Percentiles rank a stretch among this genome's conserved stretches.
These are phyloP conservation scores for Toxonevra muliebris DNA, from an alignment of 2,888 invertebrate species.

Conservation along the genomic window DNA sequence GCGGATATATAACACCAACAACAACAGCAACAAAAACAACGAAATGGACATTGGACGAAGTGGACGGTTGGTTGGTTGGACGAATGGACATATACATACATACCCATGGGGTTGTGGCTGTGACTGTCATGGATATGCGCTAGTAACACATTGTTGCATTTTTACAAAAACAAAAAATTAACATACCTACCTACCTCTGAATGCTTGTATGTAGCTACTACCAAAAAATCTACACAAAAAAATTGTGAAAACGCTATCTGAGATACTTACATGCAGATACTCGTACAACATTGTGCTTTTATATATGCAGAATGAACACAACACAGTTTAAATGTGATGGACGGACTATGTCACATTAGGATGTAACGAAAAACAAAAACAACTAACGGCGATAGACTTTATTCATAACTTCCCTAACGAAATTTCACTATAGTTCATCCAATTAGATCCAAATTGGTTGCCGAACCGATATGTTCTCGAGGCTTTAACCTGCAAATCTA, in stretches of 20 bases:
- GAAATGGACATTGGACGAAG: slow-evolving; percentile 15
- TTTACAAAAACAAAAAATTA: background rate
- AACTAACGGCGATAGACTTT: no score
- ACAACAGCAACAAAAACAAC: slow-evolving; percentile 11
- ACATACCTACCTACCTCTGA: background rate
- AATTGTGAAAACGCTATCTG: background rate
- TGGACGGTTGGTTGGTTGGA: slow-evolving; percentile 18
- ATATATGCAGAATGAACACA: no score
- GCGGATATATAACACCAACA: slow-evolving; percentile 5
- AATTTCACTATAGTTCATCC: no score
- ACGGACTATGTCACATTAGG: no score
- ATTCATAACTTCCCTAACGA: no score
- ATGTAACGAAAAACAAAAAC: no score
- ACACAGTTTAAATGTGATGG: no score
- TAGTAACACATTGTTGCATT: slow-evolving; percentile 13
- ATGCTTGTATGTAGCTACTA: background rate
- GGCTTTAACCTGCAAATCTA: no score
- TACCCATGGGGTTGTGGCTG: slow-evolving; percentile 11
- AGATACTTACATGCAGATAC: background rate
- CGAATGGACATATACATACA: background rate
- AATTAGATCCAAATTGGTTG: no score
- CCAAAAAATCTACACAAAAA: background rate
- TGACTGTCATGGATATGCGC: slow-evolving; percentile 9
- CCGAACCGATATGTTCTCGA: no score
- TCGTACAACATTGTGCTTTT: no score